Conservation (phyloP, 2,888 invertebrate species). For the Cheilosia vernalis region DNA sequence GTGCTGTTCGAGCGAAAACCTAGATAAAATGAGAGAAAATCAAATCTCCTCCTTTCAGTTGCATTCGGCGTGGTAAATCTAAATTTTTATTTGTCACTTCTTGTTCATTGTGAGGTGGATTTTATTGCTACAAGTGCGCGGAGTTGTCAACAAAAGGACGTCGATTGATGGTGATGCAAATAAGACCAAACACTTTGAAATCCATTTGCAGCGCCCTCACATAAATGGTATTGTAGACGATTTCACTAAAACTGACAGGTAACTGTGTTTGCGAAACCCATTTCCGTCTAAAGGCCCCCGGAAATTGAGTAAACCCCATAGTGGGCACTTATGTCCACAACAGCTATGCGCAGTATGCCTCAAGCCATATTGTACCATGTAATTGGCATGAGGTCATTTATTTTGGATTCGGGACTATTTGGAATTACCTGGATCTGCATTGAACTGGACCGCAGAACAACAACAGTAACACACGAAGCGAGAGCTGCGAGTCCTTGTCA, state of each 20-base stretch:
- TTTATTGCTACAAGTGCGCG: background rate
- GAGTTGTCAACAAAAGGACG: background rate
- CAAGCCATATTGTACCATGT: background rate
- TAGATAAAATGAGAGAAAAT: background rate
- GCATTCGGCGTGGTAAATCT: background rate
- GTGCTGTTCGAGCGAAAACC: background rate
- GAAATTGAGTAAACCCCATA: slow-evolving; percentile 50
- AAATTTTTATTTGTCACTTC: slow-evolving; percentile 1
- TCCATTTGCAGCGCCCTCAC: too few species aligned
- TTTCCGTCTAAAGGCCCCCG: slow-evolving; percentile 30
- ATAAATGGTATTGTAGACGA: too few species aligned
- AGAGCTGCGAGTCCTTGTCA: slow-evolving; percentile 20
- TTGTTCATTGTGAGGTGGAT: background rate
- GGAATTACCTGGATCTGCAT: slow-evolving; percentile 38
- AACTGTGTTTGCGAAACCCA: slow-evolving; percentile 38
- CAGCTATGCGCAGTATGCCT: slow-evolving; percentile 1
- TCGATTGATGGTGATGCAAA: background rate
- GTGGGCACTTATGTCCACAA: background rate
- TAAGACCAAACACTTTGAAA: too few species aligned
- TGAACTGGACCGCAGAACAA: slow-evolving; percentile 26
- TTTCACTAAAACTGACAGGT: background rate
- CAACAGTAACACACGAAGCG: slow-evolving; percentile 10
- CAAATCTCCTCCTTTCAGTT: background rate
- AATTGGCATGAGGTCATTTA: slow-evolving; percentile 58
- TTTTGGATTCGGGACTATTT: slow-evolving; percentile 60